phyloP scores from a whole-genome alignment of 2,888 invertebrate species.

The Leptopilina syphax region DNA sequence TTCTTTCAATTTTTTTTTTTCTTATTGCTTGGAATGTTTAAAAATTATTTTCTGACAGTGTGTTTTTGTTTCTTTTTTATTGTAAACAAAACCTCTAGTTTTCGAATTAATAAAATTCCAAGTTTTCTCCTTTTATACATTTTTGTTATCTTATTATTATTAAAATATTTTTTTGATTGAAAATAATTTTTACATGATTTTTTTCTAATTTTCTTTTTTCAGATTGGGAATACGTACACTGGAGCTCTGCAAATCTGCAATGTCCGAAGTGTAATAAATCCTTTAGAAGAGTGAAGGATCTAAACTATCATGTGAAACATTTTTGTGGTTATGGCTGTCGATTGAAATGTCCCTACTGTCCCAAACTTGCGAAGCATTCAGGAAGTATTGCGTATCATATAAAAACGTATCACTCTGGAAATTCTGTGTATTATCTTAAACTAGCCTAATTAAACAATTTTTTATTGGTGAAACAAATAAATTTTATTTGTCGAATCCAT shows the following conservation, averaged over 20 bases:
- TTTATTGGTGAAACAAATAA: too few species aligned
- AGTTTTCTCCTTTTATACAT: too few species aligned
- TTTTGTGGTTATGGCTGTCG: conserved; percentile 63
- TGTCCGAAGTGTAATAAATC: conserved; percentile 72
- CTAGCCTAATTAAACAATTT: conserved; percentile 37
- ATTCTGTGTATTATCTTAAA: conserved; percentile 56
- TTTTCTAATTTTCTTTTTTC: conserved; percentile 12
- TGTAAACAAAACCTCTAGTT: too few species aligned
- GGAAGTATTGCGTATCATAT: conserved; percentile 61
- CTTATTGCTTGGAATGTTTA: too few species aligned
- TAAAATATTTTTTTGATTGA: too few species aligned
- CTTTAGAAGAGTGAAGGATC: conserved; percentile 62
- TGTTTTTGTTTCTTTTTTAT: too few species aligned
- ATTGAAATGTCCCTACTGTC: conserved; percentile 74
- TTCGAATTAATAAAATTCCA: too few species aligned
- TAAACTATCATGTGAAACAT: conserved; percentile 64
- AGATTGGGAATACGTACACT: neutral
- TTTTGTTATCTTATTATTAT: too few species aligned
- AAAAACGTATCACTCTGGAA: conserved; percentile 58
- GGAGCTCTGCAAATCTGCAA: conserved; percentile 38
- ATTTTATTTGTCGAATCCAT: too few species aligned
- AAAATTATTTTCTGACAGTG: too few species aligned
- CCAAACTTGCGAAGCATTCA: conserved; percentile 59
- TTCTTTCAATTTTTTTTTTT: too few species aligned
- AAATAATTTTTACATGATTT: neutral